These are phyloP conservation scores for Tragelaphus strepsiceros DNA, from an alignment of 2,113 vertebrate species.

Conservation along the genomic window DNA sequence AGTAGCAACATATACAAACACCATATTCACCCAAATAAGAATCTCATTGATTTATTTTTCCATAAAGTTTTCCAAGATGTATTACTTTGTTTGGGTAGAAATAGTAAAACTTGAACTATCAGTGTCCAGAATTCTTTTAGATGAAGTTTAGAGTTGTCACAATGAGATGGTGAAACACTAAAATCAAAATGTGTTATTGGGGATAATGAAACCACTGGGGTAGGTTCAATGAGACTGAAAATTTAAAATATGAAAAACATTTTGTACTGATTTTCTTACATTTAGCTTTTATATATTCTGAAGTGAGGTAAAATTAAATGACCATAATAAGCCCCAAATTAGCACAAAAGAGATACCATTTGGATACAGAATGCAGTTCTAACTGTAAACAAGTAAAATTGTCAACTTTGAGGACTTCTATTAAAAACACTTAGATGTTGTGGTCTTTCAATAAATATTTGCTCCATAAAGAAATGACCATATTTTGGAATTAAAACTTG, in stretches of 20 bases:
- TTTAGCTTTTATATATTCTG: not conserved
- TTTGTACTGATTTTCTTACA: not conserved
- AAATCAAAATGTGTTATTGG: not conserved
- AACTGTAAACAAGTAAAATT: not conserved
- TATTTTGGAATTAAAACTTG: not conserved
- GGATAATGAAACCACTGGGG: not conserved
- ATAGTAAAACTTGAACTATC: not conserved
- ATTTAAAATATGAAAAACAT: not conserved
- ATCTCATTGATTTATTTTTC: slow-evolving; percentile 9
- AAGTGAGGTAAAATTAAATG: not conserved
- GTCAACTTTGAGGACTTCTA: not conserved
- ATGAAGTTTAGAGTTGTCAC: not conserved
- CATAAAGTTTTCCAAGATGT: not conserved
- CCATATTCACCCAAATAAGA: not conserved
- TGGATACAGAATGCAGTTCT: not conserved
- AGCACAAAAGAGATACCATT: not conserved
- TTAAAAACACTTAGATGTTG: not conserved
- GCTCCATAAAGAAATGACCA: not conserved
- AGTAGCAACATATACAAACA: not conserved
- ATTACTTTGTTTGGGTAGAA: not conserved
- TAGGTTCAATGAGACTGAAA: not conserved
- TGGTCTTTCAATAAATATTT: not conserved
- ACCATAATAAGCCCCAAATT: not conserved
- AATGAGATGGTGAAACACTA: not conserved
- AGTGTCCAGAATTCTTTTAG: not conserved